Evolutionary conservation across 2,113 vertebrate genomes (phyloP).

Genomic region (Loxodonta africana): DNA sequence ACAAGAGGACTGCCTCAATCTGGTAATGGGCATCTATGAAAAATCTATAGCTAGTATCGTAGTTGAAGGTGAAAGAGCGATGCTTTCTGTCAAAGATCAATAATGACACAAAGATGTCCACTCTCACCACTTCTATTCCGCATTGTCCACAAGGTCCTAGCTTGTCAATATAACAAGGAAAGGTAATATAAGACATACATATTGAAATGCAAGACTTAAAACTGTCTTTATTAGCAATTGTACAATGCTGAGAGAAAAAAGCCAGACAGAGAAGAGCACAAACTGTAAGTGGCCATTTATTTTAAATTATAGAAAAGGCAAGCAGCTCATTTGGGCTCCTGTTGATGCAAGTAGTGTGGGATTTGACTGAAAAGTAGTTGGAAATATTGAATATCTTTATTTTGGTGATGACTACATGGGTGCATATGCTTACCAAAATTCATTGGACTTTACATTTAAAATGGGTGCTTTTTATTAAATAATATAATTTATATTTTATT

Average conservation of each 20-base stretch:
- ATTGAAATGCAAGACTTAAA: background rate
- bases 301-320: background rate
- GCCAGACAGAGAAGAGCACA: background rate
- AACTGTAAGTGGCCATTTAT: background rate
- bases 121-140: background rate
- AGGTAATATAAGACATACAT: background rate
- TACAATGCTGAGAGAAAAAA: background rate
- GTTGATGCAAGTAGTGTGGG: accelerated
- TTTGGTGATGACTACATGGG: too few species aligned
- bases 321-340: background rate
- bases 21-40: too few species aligned
- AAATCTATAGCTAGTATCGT: background rate
- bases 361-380: background rate
- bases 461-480: background rate
- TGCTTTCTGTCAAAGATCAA: background rate
- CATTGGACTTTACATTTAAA: too few species aligned
- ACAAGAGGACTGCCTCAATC: background rate
- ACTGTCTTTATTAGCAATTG: too few species aligned
- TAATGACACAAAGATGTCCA: background rate
- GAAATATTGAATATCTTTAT: too few species aligned
- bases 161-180: too few species aligned
- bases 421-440: too few species aligned
- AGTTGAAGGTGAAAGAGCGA: background rate
- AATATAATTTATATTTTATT: too few species aligned
- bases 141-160: background rate